Percentiles rank a stretch among this genome's conserved stretches.
Evolutionary conservation across 2,888 invertebrate genomes (phyloP).

Genomic region (Drepanosiphum platanoidis): DNA sequence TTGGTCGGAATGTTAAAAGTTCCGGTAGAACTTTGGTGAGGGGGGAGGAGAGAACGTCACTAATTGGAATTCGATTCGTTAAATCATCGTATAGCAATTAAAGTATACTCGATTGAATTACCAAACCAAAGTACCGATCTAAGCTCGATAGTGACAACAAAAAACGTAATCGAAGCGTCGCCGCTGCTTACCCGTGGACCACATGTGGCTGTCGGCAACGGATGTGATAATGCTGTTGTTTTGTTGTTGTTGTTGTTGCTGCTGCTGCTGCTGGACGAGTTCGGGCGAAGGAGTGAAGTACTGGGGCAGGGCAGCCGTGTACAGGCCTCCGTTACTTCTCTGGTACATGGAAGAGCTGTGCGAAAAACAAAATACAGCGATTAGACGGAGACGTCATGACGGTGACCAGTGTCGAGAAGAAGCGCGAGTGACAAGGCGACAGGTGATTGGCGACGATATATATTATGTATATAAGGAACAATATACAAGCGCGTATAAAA

Average conservation of each 20-base stretch:
- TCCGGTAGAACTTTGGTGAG: too few relatives aligned
- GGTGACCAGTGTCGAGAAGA: too few relatives aligned
- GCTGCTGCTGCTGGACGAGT: conserved; percentile 37
- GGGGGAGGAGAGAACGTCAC: too few relatives aligned
- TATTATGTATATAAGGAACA: neutral
- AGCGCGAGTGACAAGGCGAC: neutral
- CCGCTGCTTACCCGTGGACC: conserved; percentile 41
- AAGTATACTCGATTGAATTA: too few relatives aligned
- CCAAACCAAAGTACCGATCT: too few relatives aligned
- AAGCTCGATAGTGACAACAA: neutral
- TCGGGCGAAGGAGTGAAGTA: conserved; percentile 55
- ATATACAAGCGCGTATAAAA: too few relatives aligned
- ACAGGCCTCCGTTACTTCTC: conserved; percentile 49
- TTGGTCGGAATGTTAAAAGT: too few relatives aligned
- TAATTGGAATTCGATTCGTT: too few relatives aligned
- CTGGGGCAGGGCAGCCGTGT: conserved; percentile 29
- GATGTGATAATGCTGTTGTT: conserved; percentile 44
- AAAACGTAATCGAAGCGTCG: neutral
- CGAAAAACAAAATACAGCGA: conserved; percentile 5
- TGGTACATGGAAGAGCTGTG: conserved; percentile 49
- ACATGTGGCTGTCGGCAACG: conserved; percentile 54
- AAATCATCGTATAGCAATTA: too few relatives aligned
- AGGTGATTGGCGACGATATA: neutral
- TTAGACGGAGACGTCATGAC: conserved; percentile 9
- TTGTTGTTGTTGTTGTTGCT: conserved; percentile 19